phyloP scores from a whole-genome alignment of 1,140 invertebrate genomes.

The Pseudachorutes palmiensis region DNA sequence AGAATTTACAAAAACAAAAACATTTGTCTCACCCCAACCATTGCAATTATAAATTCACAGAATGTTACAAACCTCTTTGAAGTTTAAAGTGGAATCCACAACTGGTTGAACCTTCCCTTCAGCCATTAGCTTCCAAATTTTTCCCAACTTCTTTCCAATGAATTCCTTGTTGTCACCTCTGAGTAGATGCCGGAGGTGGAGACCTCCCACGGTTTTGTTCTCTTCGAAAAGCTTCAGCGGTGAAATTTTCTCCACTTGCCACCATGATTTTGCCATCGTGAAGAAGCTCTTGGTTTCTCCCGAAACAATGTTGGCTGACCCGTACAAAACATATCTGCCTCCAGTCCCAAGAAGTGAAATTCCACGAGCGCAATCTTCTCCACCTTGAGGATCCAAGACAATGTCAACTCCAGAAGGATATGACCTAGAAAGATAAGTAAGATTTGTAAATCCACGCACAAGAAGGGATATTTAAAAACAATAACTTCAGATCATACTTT shows the following conservation, averaged over 20 bases:
- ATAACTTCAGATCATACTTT: conserved; percentile 55
- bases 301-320: conserved; percentile 73
- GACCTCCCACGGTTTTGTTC: conserved; percentile 71
- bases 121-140: conserved; percentile 64
- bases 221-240: conserved; percentile 82
- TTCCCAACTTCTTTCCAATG: conserved; percentile 49
- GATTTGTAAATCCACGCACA: too few species aligned
- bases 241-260: conserved; percentile 81
- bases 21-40: background rate
- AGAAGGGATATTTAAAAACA: background rate
- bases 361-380: conserved; percentile 77
- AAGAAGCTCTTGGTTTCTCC: conserved; percentile 83
- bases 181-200: conserved; percentile 74
- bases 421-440: conserved; percentile 46
- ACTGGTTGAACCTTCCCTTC: conserved; percentile 69
- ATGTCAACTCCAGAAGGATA: conserved; percentile 75
- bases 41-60: conserved; percentile 11
- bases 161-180: conserved; percentile 55
- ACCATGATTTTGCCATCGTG: conserved; percentile 64
- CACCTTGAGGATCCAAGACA: conserved; percentile 77
- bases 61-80: conserved; percentile 64
- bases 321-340: conserved; percentile 81
- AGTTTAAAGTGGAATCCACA: conserved; percentile 74
- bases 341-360: conserved; percentile 76
- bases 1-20: conserved; percentile 18